phyloP scores from a whole-genome alignment of 2,113 vertebrate species.

The Heterotilapia buettikoferi region DNA sequence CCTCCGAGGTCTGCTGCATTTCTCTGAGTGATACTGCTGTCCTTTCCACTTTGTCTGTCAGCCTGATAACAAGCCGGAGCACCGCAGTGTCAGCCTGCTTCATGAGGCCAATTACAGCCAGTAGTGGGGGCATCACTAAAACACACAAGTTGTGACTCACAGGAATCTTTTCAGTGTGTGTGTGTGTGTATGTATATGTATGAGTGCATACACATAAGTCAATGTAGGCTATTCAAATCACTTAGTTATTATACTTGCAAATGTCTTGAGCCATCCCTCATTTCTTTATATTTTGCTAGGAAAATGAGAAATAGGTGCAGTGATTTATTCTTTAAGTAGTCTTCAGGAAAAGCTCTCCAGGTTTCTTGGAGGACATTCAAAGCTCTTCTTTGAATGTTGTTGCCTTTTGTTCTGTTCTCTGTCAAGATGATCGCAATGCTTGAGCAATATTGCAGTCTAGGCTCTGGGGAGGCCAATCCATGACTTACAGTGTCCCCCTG shows the following conservation, averaged over 20 bases:
- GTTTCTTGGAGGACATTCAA: background rate
- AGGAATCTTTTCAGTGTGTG: background rate
- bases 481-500: background rate
- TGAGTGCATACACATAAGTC: background rate
- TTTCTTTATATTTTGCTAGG: background rate
- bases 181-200: background rate
- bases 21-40: conserved; percentile 25
- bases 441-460: background rate
- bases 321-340: background rate
- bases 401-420: background rate
- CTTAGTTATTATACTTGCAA: background rate
- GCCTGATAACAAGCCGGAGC: conserved; percentile 34
- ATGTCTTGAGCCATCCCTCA: background rate
- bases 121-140: background rate
- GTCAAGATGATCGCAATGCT: background rate
- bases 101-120: conserved; percentile 45
- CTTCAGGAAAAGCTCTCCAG: background rate
- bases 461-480: background rate
- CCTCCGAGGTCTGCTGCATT: background rate
- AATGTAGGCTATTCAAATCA: background rate
- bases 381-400: background rate
- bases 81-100: conserved; percentile 4
- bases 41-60: conserved; percentile 35
- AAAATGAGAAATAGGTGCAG: background rate
- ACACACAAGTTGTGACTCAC: background rate